Base-by-base conservation (phyloP, 2,888 invertebrate species). In the Sepioteuthis lessoniana region DNA sequence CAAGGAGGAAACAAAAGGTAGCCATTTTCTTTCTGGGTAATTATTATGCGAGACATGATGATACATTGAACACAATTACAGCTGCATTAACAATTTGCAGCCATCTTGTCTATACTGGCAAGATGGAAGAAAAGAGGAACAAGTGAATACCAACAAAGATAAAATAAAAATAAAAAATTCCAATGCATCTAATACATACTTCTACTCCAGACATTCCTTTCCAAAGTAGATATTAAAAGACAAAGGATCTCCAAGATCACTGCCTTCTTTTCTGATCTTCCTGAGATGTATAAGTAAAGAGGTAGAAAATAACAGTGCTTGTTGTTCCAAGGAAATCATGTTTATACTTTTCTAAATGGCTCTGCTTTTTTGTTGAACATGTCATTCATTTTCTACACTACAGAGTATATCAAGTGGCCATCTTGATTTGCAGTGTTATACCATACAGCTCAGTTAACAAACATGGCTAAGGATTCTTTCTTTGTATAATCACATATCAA, bases 51-150 rank as follows among this genome's bases (percentile, higher is more conserved):
- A 31, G n/a, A 76, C 76, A 76, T n/a, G n/a, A 76, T 76, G 76
- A n/a, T 76, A 76, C 76, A 76, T 76, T 76, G 76, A 31, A 55
- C 55, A 55, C 55, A 55, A 76, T 76, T 76, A 76, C 76, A 10
- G 76, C n/a, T n/a, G n/a, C 76, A 76, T n/a, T 76, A n/a, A 76
- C 76, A 76, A n/a, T 76, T 76, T 76, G 13, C 76, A n/a, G 76
- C 76, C 76, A 76, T 55, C 55, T 55, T 55, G 55, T 55, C 55
- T 55, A 55, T 55, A 55, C 25, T 25, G 55, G 55, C 25, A n/a
- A 31, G 13, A n/a, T 76, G n/a, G 76, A 76, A n/a, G n/a, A 76
- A n/a, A n/a, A n/a, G n/a, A 76, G 10, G 76, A 76, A 76, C 8
- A 76, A 76, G 31, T 76, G 76, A 76, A 76, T 55, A 55, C 8